A percentile compares a stretch with the other conserved stretches of the same genome.
Evolutionary conservation across 2,797 vertebrate species (phyloP).

Genomic region (Gallirallus australis): DNA sequence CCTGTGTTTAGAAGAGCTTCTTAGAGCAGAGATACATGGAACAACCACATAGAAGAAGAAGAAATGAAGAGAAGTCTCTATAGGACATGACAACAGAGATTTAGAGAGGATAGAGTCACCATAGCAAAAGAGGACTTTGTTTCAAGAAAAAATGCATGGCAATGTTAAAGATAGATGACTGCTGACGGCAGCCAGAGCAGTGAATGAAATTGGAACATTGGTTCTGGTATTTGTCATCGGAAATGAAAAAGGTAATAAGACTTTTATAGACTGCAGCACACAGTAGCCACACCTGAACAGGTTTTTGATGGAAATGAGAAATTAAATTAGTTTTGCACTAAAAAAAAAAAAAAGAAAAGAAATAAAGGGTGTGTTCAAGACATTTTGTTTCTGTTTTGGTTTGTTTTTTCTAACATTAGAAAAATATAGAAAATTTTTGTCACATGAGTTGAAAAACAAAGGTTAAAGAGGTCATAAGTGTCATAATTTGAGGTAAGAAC

Average conservation of each 20-base stretch:
- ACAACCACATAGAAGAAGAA: background rate
- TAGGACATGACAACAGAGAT: background rate
- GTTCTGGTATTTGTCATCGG: background rate
- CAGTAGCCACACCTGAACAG: background rate
- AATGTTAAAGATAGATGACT: background rate
- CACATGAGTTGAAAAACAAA: background rate
- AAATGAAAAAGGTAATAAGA: background rate
- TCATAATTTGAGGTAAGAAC: background rate
- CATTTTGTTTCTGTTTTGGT: background rate
- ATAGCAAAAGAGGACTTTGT: background rate
- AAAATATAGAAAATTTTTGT: background rate
- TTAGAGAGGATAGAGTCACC: background rate
- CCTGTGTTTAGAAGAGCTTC: background rate
- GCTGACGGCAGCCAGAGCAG: background rate
- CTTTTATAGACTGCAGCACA: background rate
- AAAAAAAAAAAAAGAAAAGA: background rate
- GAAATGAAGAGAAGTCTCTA: background rate
- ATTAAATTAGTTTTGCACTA: background rate
- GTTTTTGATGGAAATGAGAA: constrained; percentile 16
- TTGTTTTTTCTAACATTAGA: background rate
- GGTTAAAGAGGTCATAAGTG: background rate
- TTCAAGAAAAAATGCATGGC: background rate
- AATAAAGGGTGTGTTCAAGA: background rate
- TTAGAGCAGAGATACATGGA: background rate
- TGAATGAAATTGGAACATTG: background rate